phyloP scores from a whole-genome alignment of 2,113 vertebrate species.

The Tachuris rubrigastra region DNA sequence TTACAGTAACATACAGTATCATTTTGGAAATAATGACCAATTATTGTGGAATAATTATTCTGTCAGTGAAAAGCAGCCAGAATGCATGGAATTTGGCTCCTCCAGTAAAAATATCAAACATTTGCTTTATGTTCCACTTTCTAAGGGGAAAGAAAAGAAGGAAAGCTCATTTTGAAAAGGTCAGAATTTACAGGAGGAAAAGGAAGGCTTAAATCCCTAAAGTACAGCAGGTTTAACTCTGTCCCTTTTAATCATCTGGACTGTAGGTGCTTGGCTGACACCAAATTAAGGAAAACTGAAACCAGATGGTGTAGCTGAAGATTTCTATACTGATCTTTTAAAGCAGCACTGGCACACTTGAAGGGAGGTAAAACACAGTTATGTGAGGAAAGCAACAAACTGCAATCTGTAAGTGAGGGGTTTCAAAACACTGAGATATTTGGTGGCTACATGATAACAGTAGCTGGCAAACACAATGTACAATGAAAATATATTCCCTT shows the following conservation, averaged over 20 bases:
- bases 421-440: not conserved
- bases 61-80: not conserved
- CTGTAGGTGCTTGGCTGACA: not conserved
- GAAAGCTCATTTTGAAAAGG: not conserved
- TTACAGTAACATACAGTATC: not conserved
- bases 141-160: accelerated
- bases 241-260: not conserved
- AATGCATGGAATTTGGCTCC: not conserved
- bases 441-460: not conserved
- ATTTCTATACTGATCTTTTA: not conserved
- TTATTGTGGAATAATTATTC: not conserved
- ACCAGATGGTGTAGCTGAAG: not conserved
- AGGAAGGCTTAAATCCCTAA: not conserved
- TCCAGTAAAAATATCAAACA: not conserved
- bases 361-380: not conserved
- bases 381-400: not conserved
- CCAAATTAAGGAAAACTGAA: not conserved
- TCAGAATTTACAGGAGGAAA: not conserved
- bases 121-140: not conserved
- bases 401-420: not conserved
- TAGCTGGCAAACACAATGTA: not conserved
- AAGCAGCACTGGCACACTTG: not conserved
- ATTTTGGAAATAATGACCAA: not conserved
- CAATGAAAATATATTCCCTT: not conserved
- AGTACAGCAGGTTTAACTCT: slow-evolving; percentile 6